Evolutionary conservation across 2,113 vertebrate genomes (phyloP).

Genomic region (Muntiacus reevesi): DNA sequence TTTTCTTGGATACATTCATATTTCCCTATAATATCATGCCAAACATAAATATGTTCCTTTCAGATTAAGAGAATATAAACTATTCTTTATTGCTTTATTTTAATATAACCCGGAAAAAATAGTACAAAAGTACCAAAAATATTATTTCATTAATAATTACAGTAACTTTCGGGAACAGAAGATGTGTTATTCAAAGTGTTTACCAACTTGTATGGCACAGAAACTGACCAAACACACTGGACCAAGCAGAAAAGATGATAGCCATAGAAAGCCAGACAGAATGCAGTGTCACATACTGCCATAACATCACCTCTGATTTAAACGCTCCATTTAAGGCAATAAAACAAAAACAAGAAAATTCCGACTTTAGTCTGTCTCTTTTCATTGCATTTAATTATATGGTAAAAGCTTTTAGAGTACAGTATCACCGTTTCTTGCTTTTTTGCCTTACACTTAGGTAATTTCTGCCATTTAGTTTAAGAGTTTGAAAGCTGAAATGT

Average conservation of each 20-base stretch:
- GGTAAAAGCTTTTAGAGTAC: neutral
- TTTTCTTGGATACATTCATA: neutral
- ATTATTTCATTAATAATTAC: neutral
- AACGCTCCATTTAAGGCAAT: neutral
- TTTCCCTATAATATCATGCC: neutral
- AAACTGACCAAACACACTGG: neutral
- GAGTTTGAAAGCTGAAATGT: slow-evolving; percentile 35
- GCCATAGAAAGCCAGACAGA: neutral
- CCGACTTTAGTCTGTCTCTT: neutral
- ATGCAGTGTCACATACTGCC: fast-evolving
- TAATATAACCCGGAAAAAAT: neutral
- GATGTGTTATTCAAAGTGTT: neutral
- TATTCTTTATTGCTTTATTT: neutral
- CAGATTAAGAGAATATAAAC: neutral
- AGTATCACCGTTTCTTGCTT: neutral
- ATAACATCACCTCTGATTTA: neutral
- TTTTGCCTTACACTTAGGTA: slow-evolving; percentile 17
- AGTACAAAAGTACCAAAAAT: neutral
- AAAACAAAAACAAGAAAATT: neutral
- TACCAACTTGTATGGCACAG: neutral
- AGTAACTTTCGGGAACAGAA: neutral
- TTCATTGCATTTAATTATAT: neutral
- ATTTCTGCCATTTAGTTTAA: slow-evolving; percentile 53
- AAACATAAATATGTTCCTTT: neutral
- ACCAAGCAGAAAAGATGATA: neutral